These are phyloP conservation scores for Chrysogorgia sp. DNA, from an alignment of 92 coral and sea anemone genomes.

Conservation along the genomic window DNA sequence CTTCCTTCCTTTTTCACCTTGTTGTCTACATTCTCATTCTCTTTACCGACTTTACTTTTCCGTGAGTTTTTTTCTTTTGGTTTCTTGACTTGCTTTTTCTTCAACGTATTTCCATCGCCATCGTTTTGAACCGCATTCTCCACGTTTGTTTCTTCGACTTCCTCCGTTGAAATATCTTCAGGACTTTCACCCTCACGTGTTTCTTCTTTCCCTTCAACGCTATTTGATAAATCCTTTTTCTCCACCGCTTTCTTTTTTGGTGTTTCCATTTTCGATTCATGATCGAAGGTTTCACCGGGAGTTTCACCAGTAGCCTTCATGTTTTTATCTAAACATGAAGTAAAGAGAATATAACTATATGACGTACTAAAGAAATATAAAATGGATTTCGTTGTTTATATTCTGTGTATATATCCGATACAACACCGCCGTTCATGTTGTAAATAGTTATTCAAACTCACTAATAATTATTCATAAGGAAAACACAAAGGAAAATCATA, in stretches of 20 bases:
- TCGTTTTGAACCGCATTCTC: neutral
- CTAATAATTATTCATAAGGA: no score
- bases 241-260: neutral
- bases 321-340: neutral
- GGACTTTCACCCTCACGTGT: neutral
- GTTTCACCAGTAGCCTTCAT: neutral
- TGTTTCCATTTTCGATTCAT: neutral
- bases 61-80: neutral
- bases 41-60: neutral
- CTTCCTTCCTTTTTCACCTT: neutral
- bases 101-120: neutral
- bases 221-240: neutral
- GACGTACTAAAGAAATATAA: neutral
- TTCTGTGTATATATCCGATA: no score
- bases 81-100: neutral
- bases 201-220: neutral
- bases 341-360: neutral
- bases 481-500: no score
- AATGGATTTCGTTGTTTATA: no score
- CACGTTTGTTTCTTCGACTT: no score
- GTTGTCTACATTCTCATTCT: neutral
- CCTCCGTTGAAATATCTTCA: neutral
- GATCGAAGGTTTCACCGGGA: neutral
- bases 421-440: no score
- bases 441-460: no score